phyloP scores from a whole-genome alignment of 2,797 vertebrate species.

The Karalla daura region DNA sequence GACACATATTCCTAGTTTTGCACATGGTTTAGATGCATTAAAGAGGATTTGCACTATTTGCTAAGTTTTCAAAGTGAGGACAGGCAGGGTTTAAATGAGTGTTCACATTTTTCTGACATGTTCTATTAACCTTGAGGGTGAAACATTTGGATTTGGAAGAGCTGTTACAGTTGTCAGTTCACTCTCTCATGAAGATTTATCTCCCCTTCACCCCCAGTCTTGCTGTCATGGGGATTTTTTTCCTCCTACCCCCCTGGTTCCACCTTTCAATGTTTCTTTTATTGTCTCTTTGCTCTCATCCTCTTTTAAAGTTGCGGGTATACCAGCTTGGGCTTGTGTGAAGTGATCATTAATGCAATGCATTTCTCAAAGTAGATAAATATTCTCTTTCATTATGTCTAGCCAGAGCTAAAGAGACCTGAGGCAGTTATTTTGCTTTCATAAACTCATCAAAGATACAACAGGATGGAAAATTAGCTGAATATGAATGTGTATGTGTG shows the following conservation, averaged over 20 bases:
- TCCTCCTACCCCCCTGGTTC: not conserved
- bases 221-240: not conserved
- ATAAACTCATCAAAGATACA: not conserved
- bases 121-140: conserved; percentile 35
- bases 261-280: not conserved
- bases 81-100: conserved; percentile 5
- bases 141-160: conserved; percentile 36
- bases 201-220: not conserved
- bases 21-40: conserved; percentile 14
- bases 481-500: not conserved
- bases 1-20: conserved; percentile 4
- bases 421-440: not conserved
- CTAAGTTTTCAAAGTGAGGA: not conserved
- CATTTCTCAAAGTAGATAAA: conserved; percentile 34
- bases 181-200: not conserved
- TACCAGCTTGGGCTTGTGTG: conserved; percentile 24
- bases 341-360: not conserved
- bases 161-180: conserved; percentile 16
- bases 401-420: conserved; percentile 11
- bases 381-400: conserved; percentile 28
- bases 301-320: not conserved
- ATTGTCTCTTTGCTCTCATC: not conserved
- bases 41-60: conserved; percentile 15
- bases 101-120: conserved; percentile 3
- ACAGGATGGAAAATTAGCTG: not conserved